Base-by-base conservation (phyloP, 2,888 invertebrate genomes). In the Parapristionchus giblindavisi region DNA sequence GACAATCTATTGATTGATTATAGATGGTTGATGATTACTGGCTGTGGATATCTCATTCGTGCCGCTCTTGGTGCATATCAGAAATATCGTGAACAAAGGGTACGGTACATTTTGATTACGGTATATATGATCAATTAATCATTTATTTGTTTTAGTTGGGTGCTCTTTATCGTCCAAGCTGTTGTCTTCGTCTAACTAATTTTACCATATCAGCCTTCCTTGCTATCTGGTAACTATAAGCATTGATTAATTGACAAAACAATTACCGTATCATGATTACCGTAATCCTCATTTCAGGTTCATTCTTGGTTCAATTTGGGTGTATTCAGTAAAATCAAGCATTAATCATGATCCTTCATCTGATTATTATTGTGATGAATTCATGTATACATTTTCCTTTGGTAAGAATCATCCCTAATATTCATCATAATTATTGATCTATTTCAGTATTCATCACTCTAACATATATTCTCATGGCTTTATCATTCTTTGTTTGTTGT, bases 1-100 rank as follows among this genome's bases (percentile, higher is more conserved):
- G 21, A 4, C 17, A 27, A 4, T 48, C 36, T 24, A n/a, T 54
- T 6, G 5, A n/a, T n/a, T 40, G 4, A 32, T 51, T 74, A 65
- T 27, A 68, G 65, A n/a, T 81, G 81, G 81, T 76, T 92, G 84
- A 89, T 92, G 82, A 92, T 92, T 78, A 92, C 91, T 82, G 92
- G 92, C 72, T 90, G 90, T 61, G 91, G 92, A 85, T 92, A 92
- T n/a, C 90, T 92, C 72, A 88, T 92, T 73, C 92, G 92, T 85
- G 92, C 92, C 84, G 87, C 92, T 29, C 88, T 92, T 72, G 38
- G 52, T 32, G 43, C 43, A 21, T 72, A 51, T 24, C 91, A 91
- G 87, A 89, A 92, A 65, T 91, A 52, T 71, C 75, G 77, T 54
- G 24, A 76, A 40, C 70, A 68, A 24, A 75, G 75, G 76, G 79